Percentiles rank a stretch among this genome's conserved stretches.
phyloP scores from a whole-genome alignment of 2,888 invertebrate genomes.

The Pollenia griseotomentosa region DNA sequence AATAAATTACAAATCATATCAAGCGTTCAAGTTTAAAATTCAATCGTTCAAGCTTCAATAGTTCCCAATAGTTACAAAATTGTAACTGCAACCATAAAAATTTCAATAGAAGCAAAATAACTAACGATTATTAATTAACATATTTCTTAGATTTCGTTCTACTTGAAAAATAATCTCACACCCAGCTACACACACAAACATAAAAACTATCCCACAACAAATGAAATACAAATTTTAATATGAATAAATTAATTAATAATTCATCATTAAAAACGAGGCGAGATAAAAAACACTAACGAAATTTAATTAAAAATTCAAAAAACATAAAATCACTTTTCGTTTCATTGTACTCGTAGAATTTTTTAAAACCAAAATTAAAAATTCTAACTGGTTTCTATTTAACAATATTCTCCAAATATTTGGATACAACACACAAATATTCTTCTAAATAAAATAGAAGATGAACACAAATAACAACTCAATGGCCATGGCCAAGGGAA shows the following conservation, averaged over 20 bases:
- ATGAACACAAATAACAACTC: slow-evolving; percentile 6
- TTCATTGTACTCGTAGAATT: slow-evolving; percentile 25
- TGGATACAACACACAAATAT: not conserved
- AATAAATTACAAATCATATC: not conserved
- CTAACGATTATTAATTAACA: slow-evolving; percentile 23
- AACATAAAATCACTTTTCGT: slow-evolving; percentile 45
- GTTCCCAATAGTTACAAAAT: not conserved
- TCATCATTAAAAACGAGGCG: slow-evolving; percentile 38
- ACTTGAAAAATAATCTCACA: not conserved
- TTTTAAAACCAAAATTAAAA: slow-evolving; percentile 22
- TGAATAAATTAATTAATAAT: slow-evolving; percentile 28
- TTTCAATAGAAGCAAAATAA: not conserved
- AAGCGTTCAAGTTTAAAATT: not conserved
- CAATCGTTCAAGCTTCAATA: slow-evolving; percentile 4
- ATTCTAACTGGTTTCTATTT: slow-evolving; percentile 52
- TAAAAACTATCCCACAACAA: slow-evolving; percentile 15
- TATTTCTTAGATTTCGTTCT: slow-evolving; percentile 4
- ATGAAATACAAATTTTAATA: slow-evolving; percentile 16
- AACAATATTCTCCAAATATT: slow-evolving; percentile 3
- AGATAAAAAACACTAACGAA: slow-evolving; percentile 21
- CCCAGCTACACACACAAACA: not conserved
- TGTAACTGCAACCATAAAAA: not conserved
- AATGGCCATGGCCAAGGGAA: slow-evolving; percentile 43
- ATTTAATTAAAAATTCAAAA: not conserved
- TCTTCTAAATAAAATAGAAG: not conserved